Evolutionary conservation across 2,113 vertebrate genomes (phyloP).

Genomic region (Myotis lucifugus): DNA sequence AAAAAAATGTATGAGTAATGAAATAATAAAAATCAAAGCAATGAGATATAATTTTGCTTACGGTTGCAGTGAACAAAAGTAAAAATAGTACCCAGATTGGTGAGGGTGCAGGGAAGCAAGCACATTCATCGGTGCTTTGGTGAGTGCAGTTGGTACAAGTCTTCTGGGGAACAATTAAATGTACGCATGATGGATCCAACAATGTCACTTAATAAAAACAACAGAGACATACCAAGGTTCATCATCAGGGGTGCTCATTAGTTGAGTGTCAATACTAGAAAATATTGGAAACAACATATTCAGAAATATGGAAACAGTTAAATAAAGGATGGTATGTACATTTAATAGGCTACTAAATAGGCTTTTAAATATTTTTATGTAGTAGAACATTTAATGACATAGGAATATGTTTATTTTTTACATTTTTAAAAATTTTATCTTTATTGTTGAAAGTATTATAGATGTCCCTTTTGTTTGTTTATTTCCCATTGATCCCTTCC

Average conservation of each 20-base stretch:
- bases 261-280: neutral
- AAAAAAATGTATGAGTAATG: neutral
- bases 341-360: neutral
- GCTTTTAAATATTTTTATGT: neutral
- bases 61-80: neutral
- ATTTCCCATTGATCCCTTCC: no score
- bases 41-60: neutral
- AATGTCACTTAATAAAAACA: constrained; percentile 1
- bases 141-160: neutral
- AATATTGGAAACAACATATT: neutral
- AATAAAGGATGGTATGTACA: neutral
- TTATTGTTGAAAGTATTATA: no score
- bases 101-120: neutral
- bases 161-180: neutral
- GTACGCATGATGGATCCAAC: neutral
- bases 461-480: no score
- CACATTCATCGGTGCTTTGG: neutral
- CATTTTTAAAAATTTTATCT: neutral
- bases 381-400: constrained; percentile 3
- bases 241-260: neutral
- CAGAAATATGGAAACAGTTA: neutral
- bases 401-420: neutral
- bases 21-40: neutral
- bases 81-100: neutral
- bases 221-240: neutral